A percentile compares a stretch with the other conserved stretches of the same genome.
Evolutionary conservation across 92 coral and sea anemone genomes (phyloP).

Genomic region (Metridium senile): DNA sequence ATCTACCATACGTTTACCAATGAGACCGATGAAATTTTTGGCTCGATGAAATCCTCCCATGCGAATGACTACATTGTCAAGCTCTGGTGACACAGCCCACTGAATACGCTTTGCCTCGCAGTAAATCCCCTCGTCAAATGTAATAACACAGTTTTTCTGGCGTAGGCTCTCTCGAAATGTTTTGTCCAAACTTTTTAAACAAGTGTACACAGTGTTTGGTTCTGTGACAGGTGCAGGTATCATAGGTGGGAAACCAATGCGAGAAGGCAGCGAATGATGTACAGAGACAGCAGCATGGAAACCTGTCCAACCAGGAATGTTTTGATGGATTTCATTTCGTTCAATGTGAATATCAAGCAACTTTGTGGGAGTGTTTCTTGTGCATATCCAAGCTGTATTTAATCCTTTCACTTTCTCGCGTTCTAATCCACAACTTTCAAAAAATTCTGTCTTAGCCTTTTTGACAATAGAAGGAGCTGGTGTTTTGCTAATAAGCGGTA

Average conservation of each 20-base stretch:
- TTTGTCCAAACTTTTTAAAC: slow-evolving; percentile 15
- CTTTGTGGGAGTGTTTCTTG: slow-evolving; percentile 29
- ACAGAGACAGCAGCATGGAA: slow-evolving; percentile 19
- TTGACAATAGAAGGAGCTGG: slow-evolving; percentile 33
- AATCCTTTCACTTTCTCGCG: slow-evolving; percentile 15
- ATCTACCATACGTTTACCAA: slow-evolving; percentile 24
- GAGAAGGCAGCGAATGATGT: slow-evolving; percentile 13
- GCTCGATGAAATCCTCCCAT: slow-evolving; percentile 34
- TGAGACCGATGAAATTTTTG: slow-evolving; percentile 9
- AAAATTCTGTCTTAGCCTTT: slow-evolving; percentile 11
- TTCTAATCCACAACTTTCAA: neutral
- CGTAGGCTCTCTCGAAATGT: slow-evolving; percentile 14
- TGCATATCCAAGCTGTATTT: slow-evolving; percentile 21
- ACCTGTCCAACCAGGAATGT: slow-evolving; percentile 25
- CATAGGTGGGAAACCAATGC: slow-evolving; percentile 33
- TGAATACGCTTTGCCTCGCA: slow-evolving; percentile 30
- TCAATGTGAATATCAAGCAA: slow-evolving; percentile 16
- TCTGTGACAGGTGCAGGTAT: slow-evolving; percentile 28
- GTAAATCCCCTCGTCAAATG: slow-evolving; percentile 26
- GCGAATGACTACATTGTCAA: slow-evolving; percentile 17
- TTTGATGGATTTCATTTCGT: neutral
- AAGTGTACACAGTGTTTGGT: slow-evolving; percentile 9
- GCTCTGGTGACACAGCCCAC: slow-evolving; percentile 32
- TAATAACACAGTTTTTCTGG: slow-evolving; percentile 16
- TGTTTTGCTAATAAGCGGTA: slow-evolving; percentile 15